These are phyloP conservation scores for Nycteola revayana DNA, from an alignment of 2,888 invertebrate species.

Conservation along the genomic window DNA sequence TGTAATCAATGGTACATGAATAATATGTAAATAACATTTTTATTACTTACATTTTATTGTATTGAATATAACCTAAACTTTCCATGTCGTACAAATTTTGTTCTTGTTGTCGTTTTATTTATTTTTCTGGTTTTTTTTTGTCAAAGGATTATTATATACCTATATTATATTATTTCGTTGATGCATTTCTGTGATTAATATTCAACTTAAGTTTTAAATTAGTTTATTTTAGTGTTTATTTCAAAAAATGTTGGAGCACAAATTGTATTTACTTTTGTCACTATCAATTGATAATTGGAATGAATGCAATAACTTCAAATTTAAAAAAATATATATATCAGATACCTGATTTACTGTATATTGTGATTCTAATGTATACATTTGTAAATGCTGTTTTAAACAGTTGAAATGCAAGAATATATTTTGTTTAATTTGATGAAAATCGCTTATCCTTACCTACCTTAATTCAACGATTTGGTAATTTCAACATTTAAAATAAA, in stretches of 20 bases:
- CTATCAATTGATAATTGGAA: conserved; percentile 25
- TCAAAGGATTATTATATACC: conserved; percentile 48
- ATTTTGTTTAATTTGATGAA: conserved; percentile 6
- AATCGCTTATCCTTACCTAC: too few relatives aligned
- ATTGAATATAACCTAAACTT: conserved; percentile 23
- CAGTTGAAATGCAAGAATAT: conserved; percentile 14
- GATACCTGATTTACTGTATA: conserved; percentile 20
- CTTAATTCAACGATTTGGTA: too few relatives aligned
- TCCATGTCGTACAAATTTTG: conserved; percentile 52
- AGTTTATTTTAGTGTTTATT: conserved; percentile 44
- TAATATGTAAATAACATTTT: conserved; percentile 49
- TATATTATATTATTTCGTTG: conserved; percentile 39
- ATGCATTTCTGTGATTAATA: conserved; percentile 77
- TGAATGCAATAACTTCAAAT: conserved; percentile 14
- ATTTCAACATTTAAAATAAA: too few relatives aligned
- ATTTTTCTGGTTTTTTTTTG: conserved; percentile 49
- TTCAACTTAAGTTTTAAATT: conserved; percentile 62
- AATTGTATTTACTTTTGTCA: conserved; percentile 37
- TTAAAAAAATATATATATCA: conserved; percentile 10
- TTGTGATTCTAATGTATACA: not conserved
- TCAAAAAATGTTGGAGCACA: conserved; percentile 50
- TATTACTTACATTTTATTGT: too few relatives aligned
- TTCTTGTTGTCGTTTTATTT: conserved; percentile 43
- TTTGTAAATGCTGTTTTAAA: conserved; percentile 19
- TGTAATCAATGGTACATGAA: conserved; percentile 47